Percentiles rank a stretch among this genome's conserved stretches.
Evolutionary conservation across 2,113 vertebrate genomes (phyloP).

Genomic region (Macquaria ambigua): DNA sequence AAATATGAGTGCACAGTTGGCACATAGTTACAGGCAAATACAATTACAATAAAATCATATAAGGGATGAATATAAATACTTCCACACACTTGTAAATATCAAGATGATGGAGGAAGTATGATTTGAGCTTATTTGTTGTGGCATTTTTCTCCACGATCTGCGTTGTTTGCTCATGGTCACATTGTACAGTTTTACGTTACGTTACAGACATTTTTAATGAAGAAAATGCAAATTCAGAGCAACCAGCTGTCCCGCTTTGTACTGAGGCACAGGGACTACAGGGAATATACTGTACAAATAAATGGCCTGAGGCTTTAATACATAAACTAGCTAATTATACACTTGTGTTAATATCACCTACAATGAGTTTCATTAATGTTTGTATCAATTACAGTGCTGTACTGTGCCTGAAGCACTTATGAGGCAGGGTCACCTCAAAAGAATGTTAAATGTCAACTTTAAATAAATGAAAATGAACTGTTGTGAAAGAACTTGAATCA

Average conservation of each 20-base stretch:
- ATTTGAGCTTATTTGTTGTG: constrained; percentile 4
- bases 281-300: constrained; percentile 39
- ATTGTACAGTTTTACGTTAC: constrained; percentile 25
- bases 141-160: constrained; percentile 41
- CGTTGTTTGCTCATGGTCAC: not conserved
- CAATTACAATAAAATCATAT: not conserved
- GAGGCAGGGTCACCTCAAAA: constrained; percentile 31
- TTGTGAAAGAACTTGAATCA: not conserved
- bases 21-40: not conserved
- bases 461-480: constrained; percentile 30
- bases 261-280: not conserved
- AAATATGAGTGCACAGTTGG: not conserved
- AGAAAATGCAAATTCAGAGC: constrained; percentile 47
- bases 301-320: constrained; percentile 38
- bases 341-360: constrained; percentile 23
- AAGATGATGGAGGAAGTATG: not conserved
- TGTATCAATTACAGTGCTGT: constrained; percentile 29
- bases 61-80: not conserved
- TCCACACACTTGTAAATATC: not conserved
- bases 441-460: constrained; percentile 25
- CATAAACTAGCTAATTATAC: constrained; percentile 48
- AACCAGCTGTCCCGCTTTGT: constrained; percentile 42
- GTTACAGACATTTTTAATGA: constrained; percentile 43
- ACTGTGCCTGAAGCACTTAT: constrained; percentile 19
- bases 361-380: constrained; percentile 45